Percentiles rank a stretch among this genome's conserved stretches.
These are phyloP conservation scores for Chaetophractus vellerosus DNA, from an alignment of 2,797 vertebrate species.

Conservation along the genomic window DNA sequence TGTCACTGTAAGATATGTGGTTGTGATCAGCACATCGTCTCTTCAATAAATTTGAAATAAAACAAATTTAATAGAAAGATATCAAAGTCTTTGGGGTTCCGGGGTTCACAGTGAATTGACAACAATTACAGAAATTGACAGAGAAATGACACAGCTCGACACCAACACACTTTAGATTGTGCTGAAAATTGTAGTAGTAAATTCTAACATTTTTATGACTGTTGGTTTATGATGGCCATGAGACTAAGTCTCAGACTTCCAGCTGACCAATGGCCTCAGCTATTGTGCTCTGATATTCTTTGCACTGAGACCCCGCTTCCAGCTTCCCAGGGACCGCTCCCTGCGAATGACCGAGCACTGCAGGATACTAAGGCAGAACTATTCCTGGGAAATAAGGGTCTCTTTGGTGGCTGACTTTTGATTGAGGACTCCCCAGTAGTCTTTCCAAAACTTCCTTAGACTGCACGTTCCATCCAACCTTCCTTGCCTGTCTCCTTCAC, in stretches of 20 bases:
- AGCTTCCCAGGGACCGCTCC: not conserved
- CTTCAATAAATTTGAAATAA: not conserved
- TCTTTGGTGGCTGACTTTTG: not conserved
- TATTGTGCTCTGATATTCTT: not conserved
- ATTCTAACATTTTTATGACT: not conserved
- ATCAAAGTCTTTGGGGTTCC: not conserved
- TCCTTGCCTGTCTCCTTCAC: not conserved
- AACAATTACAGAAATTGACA: not conserved
- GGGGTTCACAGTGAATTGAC: not conserved
- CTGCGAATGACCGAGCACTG: not conserved
- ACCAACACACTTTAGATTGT: not conserved
- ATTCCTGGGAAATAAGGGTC: not conserved
- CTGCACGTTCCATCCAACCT: not conserved
- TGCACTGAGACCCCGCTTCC: not conserved
- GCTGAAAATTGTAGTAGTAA: not conserved
- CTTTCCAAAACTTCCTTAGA: not conserved
- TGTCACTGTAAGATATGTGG: not conserved
- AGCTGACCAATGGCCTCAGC: not conserved
- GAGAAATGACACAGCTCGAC: not conserved
- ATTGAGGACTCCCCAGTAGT: not conserved
- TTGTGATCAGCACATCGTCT: not conserved
- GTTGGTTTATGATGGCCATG: not conserved
- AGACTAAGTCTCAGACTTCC: not conserved
- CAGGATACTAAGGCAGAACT: not conserved
- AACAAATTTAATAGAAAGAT: not conserved